Evolutionary conservation across 2,113 vertebrate species (phyloP).

Genomic region (Lamprologus lemairii): DNA sequence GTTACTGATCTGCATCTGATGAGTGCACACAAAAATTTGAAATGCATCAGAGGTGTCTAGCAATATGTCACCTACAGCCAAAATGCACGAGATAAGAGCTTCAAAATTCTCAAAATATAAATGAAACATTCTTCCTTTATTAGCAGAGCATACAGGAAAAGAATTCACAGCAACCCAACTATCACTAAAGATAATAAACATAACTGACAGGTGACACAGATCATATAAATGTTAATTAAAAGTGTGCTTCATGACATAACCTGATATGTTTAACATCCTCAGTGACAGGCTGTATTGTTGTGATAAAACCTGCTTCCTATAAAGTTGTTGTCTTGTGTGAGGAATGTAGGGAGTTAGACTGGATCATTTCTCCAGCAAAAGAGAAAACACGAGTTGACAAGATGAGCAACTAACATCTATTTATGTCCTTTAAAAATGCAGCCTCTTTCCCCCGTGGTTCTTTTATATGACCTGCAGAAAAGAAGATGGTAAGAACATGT

Average conservation of each 20-base stretch:
- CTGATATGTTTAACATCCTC: background rate
- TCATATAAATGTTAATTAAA: background rate
- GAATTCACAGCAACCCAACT: background rate
- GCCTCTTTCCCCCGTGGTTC: background rate
- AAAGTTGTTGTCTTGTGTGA: background rate
- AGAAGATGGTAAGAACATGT: background rate
- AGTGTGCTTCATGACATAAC: background rate
- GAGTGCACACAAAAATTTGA: background rate
- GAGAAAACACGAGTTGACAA: background rate
- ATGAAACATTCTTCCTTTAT: background rate
- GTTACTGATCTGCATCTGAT: constrained; percentile 91
- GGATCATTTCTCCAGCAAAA: background rate
- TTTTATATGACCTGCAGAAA: background rate
- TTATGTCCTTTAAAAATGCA: background rate
- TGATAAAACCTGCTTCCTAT: background rate
- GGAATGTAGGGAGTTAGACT: background rate
- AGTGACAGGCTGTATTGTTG: background rate
- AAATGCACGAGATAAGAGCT: background rate
- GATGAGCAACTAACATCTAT: background rate
- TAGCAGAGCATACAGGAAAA: background rate
- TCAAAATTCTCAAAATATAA: background rate
- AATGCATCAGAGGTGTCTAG: background rate
- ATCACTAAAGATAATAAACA: background rate
- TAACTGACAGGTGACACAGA: background rate
- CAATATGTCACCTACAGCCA: background rate